phyloP scores from a whole-genome alignment of 2,888 invertebrate genomes.

The Chalcis sispes region DNA sequence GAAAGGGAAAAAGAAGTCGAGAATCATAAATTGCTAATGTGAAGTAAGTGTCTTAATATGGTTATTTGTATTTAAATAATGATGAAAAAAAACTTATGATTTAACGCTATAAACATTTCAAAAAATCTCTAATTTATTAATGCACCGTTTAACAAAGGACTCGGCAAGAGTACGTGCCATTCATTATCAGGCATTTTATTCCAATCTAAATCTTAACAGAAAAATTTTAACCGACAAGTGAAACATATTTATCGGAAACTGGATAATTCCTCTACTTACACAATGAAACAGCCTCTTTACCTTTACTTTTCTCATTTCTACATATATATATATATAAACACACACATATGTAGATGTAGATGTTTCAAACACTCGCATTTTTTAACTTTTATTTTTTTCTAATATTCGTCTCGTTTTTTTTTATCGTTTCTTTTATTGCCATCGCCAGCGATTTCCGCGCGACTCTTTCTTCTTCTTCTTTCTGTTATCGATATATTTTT shows the following conservation, averaged over 20 bases:
- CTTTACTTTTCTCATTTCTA: constrained; percentile 8
- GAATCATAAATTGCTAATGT: too few species aligned
- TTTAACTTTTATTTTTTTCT: neutral
- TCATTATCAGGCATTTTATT: too few species aligned
- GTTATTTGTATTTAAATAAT: too few species aligned
- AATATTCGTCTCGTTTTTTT: neutral
- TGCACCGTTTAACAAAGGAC: too few species aligned
- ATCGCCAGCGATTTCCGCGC: neutral
- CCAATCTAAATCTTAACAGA: neutral
- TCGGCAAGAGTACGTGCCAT: too few species aligned
- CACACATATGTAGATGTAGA: neutral
- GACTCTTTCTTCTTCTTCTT: constrained; percentile 2
- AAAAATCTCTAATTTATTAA: too few species aligned
- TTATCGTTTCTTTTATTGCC: neutral
- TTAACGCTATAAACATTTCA: too few species aligned
- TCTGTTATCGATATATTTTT: constrained; percentile 11
- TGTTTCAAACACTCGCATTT: too few species aligned
- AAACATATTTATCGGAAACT: constrained; percentile 48
- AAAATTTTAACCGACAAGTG: neutral
- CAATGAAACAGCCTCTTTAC: constrained; percentile 32
- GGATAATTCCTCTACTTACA: constrained; percentile 47
- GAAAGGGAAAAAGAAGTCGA: too few species aligned
- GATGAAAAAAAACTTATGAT: too few species aligned
- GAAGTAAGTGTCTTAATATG: too few species aligned
- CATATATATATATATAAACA: constrained; percentile 5